Percentiles rank a stretch among this genome's conserved stretches.
Conservation (phyloP, 2,113 vertebrate species). For the Chaetura pelagica region DNA sequence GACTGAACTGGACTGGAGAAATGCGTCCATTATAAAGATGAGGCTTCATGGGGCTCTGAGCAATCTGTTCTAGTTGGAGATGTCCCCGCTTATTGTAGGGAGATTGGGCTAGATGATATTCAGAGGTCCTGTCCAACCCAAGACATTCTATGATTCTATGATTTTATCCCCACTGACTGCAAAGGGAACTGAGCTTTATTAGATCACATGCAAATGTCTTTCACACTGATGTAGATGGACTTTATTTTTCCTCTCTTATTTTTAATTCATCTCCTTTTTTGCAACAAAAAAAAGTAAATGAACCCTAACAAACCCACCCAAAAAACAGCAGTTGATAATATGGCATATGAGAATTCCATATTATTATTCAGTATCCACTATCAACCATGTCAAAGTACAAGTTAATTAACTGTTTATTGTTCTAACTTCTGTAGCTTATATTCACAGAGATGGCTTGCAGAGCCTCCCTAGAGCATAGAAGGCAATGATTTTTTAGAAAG, state of each 20-base stretch:
- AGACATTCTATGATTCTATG: no score
- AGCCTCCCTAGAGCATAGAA: neutral
- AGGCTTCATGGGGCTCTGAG: no score
- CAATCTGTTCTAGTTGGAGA: no score
- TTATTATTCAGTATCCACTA: neutral
- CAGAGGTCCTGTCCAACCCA: no score
- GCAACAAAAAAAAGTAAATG: no score
- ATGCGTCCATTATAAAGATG: neutral
- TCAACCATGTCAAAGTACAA: neutral
- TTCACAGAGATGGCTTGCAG: neutral
- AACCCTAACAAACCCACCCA: neutral
- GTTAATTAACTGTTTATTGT: conserved; percentile 54
- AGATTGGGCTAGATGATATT: no score
- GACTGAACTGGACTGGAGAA: neutral
- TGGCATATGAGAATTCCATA: neutral
- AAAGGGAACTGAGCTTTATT: neutral
- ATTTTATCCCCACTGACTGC: neutral
- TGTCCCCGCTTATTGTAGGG: no score
- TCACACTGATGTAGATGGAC: neutral
- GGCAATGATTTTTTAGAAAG: neutral
- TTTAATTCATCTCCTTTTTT: neutral
- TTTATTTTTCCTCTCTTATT: neutral
- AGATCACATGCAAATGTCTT: neutral
- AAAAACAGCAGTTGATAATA: neutral
- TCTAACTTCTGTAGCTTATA: conserved; percentile 15